Base-by-base conservation (phyloP, 2,113 vertebrate genomes). In the Melanotaenia duboulayi region DNA sequence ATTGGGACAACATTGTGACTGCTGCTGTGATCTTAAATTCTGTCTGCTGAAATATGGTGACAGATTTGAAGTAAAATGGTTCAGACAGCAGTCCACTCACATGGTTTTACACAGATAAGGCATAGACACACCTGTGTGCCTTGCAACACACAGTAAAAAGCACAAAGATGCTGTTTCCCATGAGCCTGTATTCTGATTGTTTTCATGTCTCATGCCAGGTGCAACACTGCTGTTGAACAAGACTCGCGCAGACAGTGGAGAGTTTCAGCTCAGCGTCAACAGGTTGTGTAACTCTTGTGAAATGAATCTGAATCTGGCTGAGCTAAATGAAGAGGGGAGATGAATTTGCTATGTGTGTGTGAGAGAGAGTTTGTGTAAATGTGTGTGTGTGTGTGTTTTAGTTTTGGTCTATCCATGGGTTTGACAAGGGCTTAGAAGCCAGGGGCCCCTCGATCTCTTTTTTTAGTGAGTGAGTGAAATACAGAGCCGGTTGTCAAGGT, bases 401-500 rank as follows among this genome's bases (percentile, higher is more conserved):
- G 79, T 71, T 62, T 54, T 55, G 20, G 57, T 65, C 69, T 65
- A 50, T 74, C 42, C 44, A 58, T 65, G 28, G 37, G 61, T 63
- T 81, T 81, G 76, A 87, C 80, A 82, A 59, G 62, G 46, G 84
- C 71, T 89, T 79, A 90, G 60, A 87, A 87, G 81, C 73, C 76
- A 85, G 82, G 81, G 86, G 83, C 83, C 89, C 78, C 80, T 71
- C 6, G 0, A 63, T 84, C 58, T 64, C 58, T 81, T 81, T 76
- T 65, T 89, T 87, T 65, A 71, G 73, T 19, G 0, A 71, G 22
- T 71, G 79, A 85, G 81, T 87, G 80, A 91, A 88, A 87, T 89
- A 90, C 76, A 75, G 80, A 69, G 28, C 67, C 48, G 25, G 89
- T 90, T 84, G 85, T 91, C 87, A 88, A 67, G 84, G 87, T 83